Evolutionary conservation across 2,888 invertebrate species (phyloP), one percentile per base, ranked within the genome.

Genomic region (Antheraea yamamai): DNA sequence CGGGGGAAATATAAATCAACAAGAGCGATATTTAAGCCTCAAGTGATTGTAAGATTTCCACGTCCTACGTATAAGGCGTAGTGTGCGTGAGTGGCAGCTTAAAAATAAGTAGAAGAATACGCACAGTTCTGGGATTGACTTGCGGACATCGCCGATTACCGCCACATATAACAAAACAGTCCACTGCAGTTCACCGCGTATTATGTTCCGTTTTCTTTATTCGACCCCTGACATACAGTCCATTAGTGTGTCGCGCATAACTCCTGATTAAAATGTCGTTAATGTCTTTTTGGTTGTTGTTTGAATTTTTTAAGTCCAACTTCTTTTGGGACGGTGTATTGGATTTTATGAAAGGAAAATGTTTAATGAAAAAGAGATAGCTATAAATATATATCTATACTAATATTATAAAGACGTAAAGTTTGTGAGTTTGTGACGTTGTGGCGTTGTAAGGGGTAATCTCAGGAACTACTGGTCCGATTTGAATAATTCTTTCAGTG

Each of bases 121-220:
- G 39, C 39, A 16, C 18, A 70, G 35, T 7, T 70, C 39, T 39
- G 30, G n/a, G 35, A 70, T 70, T 39, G 68, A 70, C 35, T 39
- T 10, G 10, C 35, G 35, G 18, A 70, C 20, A 12, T 64, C 26
- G 26, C 64, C 64, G 23, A 64, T 64, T 64, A 64, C 26, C 14
- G 64, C 68, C n/a, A 20, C 68, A 39, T 70, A 70, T 35, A 47
- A 47, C 47, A 18, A 20, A 70, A 35, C 35, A 0, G 68, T 39
- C 68, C 10, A 35, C 39, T 70, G 20, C 35, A 70, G 68, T 39
- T 64, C 68, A 70, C 16, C 18, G 68, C 10, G 35, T 70, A 70
- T 70, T 66, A 66, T 66, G 66, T 30, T 70, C 20, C 0, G 39
- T 35, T 70, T 70, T 70, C 68, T 70, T 70, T 70, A 70, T 20